Base-by-base conservation (phyloP, 2,113 vertebrate genomes). In the Xenopus laevis region DNA sequence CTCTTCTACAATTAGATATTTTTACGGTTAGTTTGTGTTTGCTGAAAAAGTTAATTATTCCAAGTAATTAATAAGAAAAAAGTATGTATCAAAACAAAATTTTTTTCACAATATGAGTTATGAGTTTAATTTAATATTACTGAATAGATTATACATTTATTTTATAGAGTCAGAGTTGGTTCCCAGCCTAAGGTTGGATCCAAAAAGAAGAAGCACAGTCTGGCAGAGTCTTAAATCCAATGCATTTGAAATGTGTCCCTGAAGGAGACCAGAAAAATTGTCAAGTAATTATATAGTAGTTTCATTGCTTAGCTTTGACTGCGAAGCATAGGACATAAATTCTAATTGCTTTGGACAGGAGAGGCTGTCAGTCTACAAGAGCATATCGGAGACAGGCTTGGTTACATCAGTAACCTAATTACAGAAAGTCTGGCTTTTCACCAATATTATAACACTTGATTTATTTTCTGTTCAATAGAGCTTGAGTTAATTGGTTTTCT, bases 381-480 rank as follows among this genome's bases (percentile, higher is more conserved):
- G 86, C 81, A 80, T 83, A 80, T 81, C 81, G 84, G 78, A 85
- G 84, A 89, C 83, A 90, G 90, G 92, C 89, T 90, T 91, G 82
- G 87, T 86, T 86, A 87, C 82, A 88, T 87, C 85, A 88, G 86
- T 87, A 86, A 84, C 88, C 93, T 94, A 95, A 96, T 96, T 95
- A 93, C 87, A 92, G 86, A 82, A 86, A 91, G 81, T 79, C 83
- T 89, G 87, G 86, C 91, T 94, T 83, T 81, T 93, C 90, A 93
- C 90, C 85, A 89, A 68, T 93, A 90, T 92, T 92, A 93, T 93
- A 95, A 91, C 91, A 90, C 88, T 94, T 95, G 94, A 97, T 97
- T 97, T 96, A 95, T 98, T 93, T 94, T 88, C 83, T 80, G 72
- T 93, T 95, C 89, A 92, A 91, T 89, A 91, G 84, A 87, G 83